These are phyloP conservation scores for Drosophila tanythrix DNA, from an alignment of 2,888 invertebrate genomes.

Conservation along the genomic window DNA sequence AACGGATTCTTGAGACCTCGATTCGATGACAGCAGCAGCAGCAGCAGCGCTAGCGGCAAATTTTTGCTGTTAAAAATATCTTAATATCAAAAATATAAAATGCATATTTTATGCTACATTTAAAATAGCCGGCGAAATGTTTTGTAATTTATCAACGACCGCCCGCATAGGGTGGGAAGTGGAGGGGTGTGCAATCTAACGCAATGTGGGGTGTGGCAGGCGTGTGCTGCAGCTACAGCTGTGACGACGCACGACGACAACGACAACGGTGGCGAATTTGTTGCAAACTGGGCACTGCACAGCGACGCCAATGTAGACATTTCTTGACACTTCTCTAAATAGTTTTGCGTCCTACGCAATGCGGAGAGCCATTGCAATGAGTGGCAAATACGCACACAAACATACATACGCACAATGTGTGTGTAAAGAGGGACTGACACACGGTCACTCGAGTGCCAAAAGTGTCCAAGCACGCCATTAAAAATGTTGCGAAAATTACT, in stretches of 20 bases:
- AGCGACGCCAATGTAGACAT: slow-evolving; percentile 74
- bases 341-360: slow-evolving; percentile 75
- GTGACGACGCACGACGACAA: slow-evolving; percentile 34
- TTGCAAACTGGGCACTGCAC: slow-evolving; percentile 49
- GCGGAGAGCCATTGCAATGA: slow-evolving; percentile 20
- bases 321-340: slow-evolving; percentile 80
- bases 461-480: slow-evolving; percentile 78
- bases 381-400: neutral
- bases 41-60: slow-evolving; percentile 8
- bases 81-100: slow-evolving; percentile 61
- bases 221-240: slow-evolving; percentile 67
- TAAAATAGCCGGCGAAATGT: slow-evolving; percentile 75
- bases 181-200: slow-evolving; percentile 4
- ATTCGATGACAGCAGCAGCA: slow-evolving; percentile 48
- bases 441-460: slow-evolving; percentile 77
- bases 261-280: slow-evolving; percentile 44
- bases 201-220: slow-evolving; percentile 60
- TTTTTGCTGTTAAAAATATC: slow-evolving; percentile 35
- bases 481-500: slow-evolving; percentile 78
- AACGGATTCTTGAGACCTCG: slow-evolving; percentile 54
- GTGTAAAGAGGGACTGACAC: slow-evolving; percentile 43
- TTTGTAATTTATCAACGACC: slow-evolving; percentile 80
- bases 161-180: slow-evolving; percentile 56
- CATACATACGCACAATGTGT: neutral
- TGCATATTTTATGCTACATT: slow-evolving; percentile 78